Base-by-base conservation (phyloP, 2,797 vertebrate species). In the Sternarchorhynchus goeldii region DNA sequence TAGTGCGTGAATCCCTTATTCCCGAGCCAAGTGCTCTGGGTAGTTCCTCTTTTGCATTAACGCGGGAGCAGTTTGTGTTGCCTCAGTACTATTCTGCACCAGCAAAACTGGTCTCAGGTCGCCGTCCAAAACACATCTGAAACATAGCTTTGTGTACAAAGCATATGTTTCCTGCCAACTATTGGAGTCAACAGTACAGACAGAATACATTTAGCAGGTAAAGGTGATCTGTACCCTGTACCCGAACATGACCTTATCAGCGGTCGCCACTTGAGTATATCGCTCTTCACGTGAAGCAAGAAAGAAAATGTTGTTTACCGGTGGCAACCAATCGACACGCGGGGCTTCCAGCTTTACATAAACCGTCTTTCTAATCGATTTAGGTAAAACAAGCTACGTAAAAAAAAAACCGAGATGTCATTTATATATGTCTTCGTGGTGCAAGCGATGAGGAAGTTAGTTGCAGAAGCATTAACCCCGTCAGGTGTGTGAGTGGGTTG, bases 401-500 rank as follows among this genome's bases (percentile, higher is more conserved):
- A 70, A 70, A 70, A 69, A 70, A 69, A 70, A 69, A 70, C 55
- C 12, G 17, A 25, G 67, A 16, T 56, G 68, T 34, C 56, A 34
- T 70, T 21, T 32, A 56, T 56, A 57, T 45, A 12, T 3, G 20
- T 25, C 5, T 70, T 56, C 29, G 6, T 56, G 67, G 25, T 14
- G 29, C 50, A 39, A 45, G 32, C 75, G 6, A 36, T 62, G 66
- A 58, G 5, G 45, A 68, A 77, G 65, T 66, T 59, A 69, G 75
- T 60, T 69, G 16, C 34, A 68, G 6, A 53, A 56, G 65, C 56
- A 32, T 41, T 31, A 67, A 77, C 12, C 21, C 41, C 18, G 36
- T 68, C 75, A 77, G 75, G 75, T 77, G 75, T 70, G 66, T 69
- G 69, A 57, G 31, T 58, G 55, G 56, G 66, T 55, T 69, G 21